phyloP scores from a whole-genome alignment of 2,113 vertebrate genomes.

The Heterotis niloticus region DNA sequence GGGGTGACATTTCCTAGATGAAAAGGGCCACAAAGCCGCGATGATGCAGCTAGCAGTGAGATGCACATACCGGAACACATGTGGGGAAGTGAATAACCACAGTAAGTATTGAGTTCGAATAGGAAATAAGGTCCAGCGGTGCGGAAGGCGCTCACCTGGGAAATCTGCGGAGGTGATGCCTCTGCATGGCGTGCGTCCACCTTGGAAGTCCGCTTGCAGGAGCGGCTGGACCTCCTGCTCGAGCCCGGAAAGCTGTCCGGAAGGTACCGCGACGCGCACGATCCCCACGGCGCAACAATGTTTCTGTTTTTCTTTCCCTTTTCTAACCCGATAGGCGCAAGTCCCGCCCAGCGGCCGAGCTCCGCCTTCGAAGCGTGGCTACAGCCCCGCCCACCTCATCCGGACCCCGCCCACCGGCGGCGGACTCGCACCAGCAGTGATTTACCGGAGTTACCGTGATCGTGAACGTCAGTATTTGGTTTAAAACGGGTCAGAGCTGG shows the following conservation, averaged over 20 bases:
- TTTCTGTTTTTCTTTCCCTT: conserved; percentile 20
- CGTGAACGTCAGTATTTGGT: no score
- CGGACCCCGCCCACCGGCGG: conserved; percentile 13
- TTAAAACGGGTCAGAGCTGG: no score
- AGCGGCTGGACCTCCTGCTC: background rate
- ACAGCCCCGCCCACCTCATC: background rate
- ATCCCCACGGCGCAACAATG: conserved; percentile 1
- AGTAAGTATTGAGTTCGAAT: no score
- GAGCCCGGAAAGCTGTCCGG: background rate
- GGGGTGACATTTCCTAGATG: background rate
- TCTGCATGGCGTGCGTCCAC: background rate
- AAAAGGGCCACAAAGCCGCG: background rate
- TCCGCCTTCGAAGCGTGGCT: background rate
- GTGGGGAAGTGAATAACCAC: no score
- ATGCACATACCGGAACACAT: no score
- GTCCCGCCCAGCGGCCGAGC: background rate
- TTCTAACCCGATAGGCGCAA: conserved; percentile 15
- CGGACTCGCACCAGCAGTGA: no score
- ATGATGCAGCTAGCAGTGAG: background rate
- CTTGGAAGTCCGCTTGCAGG: background rate
- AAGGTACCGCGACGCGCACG: background rate
- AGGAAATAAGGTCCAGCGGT: no score
- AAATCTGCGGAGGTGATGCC: background rate
- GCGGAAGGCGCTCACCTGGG: background rate
- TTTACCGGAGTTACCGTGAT: no score